phyloP scores from a whole-genome alignment of 2,888 invertebrate genomes.

The Caenorhabditis virilis region DNA sequence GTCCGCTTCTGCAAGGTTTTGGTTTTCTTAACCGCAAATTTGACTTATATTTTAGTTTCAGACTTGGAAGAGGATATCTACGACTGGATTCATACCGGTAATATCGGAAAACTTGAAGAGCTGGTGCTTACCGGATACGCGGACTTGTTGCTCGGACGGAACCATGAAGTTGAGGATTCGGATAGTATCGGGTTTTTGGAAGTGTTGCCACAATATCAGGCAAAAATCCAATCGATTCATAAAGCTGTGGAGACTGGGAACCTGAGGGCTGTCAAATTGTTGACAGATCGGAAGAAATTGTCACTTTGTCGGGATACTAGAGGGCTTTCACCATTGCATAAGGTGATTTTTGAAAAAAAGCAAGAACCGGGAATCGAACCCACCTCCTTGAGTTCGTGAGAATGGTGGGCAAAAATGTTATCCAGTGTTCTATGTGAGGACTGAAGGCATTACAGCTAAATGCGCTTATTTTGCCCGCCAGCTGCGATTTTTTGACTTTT shows the following conservation, averaged over 20 bases:
- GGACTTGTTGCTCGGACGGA: constrained; percentile 78
- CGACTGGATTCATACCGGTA: constrained; percentile 74
- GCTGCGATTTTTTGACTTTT: too few relatives aligned
- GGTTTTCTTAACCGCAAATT: neutral
- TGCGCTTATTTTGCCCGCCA: too few relatives aligned
- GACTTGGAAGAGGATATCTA: constrained; percentile 69
- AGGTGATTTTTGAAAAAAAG: constrained; percentile 42
- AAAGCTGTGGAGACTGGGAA: constrained; percentile 71
- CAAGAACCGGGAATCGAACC: too few relatives aligned
- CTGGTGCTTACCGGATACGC: constrained; percentile 88
- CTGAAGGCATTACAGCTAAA: too few relatives aligned
- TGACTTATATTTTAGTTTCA: constrained; percentile 16
- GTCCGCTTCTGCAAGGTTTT: constrained; percentile 65
- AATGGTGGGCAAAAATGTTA: too few relatives aligned
- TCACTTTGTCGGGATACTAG: constrained; percentile 69
- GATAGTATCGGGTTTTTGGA: constrained; percentile 79
- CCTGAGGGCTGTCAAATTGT: constrained; percentile 70
- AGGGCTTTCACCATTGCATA: constrained; percentile 65
- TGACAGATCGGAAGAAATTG: constrained; percentile 72
- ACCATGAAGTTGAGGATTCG: constrained; percentile 60
- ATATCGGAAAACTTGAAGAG: constrained; percentile 87
- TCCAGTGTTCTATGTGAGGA: too few relatives aligned
- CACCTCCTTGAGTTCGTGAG: too few relatives aligned
- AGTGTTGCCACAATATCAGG: constrained; percentile 79
- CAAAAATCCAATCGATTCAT: constrained; percentile 70